These are phyloP conservation scores for Himalopsyche japonica DNA, from an alignment of 2,888 invertebrate species.

Conservation along the genomic window DNA sequence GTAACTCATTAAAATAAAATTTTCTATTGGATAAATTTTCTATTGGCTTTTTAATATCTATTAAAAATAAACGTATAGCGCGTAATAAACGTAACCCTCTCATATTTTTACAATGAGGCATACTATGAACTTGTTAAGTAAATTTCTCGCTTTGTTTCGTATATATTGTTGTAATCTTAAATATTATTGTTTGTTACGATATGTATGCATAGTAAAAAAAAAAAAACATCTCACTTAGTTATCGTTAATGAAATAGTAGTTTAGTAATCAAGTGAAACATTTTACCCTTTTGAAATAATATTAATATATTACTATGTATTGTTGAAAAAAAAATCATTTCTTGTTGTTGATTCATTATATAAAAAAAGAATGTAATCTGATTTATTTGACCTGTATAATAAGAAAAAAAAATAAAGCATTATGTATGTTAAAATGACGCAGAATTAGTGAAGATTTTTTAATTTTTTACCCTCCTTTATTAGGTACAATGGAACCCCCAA, in stretches of 20 bases:
- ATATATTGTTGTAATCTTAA: background rate
- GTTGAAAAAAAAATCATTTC: conserved; percentile 20
- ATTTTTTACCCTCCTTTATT: no score
- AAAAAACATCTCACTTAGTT: background rate
- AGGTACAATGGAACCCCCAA: no score
- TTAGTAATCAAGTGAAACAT: conserved; percentile 1
- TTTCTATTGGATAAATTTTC: background rate
- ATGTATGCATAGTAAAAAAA: background rate
- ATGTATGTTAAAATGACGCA: conserved; percentile 28
- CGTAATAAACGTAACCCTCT: background rate
- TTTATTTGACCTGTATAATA: conserved; percentile 26
- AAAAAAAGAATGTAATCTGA: conserved; percentile 27
- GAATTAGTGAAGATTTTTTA: background rate
- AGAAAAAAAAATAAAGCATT: conserved; percentile 35
- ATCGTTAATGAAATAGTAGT: background rate
- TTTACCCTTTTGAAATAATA: conserved; percentile 9
- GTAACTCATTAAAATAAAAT: background rate
- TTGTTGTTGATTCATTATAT: conserved; percentile 25
- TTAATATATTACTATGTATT: conserved; percentile 8
- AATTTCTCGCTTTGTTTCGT: background rate
- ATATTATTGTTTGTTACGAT: background rate
- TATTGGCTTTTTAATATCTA: background rate
- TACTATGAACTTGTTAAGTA: background rate
- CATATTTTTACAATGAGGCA: background rate
- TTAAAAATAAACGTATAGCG: background rate